These are phyloP conservation scores for Drosophila ezoana DNA, from an alignment of 2,888 invertebrate species.

Conservation along the genomic window DNA sequence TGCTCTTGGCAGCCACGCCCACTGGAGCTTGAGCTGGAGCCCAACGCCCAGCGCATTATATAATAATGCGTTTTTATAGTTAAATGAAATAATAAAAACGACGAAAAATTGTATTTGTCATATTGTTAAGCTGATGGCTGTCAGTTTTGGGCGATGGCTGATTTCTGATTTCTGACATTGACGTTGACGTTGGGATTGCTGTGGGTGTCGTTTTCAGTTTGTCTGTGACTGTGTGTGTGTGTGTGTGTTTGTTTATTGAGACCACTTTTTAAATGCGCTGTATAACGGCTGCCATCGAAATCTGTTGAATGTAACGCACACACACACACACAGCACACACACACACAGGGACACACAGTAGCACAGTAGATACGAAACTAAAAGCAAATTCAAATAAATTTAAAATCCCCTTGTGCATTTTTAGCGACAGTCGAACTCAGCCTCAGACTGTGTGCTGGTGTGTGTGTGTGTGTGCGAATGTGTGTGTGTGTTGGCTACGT, in stretches of 20 bases:
- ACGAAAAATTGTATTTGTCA: slow-evolving; percentile 80
- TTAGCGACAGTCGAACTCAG: slow-evolving; percentile 66
- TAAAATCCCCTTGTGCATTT: slow-evolving; percentile 79
- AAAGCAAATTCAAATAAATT: slow-evolving; percentile 82
- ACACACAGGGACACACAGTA: slow-evolving; percentile 22
- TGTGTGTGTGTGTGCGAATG: slow-evolving; percentile 2
- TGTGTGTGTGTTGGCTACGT: slow-evolving; percentile 54
- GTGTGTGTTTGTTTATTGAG: slow-evolving; percentile 63
- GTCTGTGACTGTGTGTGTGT: slow-evolving; percentile 18
- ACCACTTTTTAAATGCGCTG: slow-evolving; percentile 76
- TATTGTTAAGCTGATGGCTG: slow-evolving; percentile 79
- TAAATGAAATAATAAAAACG: slow-evolving; percentile 71
- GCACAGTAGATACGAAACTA: slow-evolving; percentile 62
- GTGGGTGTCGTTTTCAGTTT: slow-evolving; percentile 35
- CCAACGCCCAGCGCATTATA: slow-evolving; percentile 70
- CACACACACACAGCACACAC: slow-evolving; percentile 27
- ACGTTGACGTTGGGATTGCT: slow-evolving; percentile 30
- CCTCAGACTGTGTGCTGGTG: slow-evolving; percentile 37
- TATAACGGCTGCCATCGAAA: slow-evolving; percentile 79
- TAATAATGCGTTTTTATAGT: slow-evolving; percentile 75
- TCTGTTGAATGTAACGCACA: slow-evolving; percentile 71
- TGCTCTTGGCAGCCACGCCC: slow-evolving; percentile 50
- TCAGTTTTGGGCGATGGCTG: slow-evolving; percentile 56
- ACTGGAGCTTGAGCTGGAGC: not conserved
- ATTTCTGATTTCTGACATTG: slow-evolving; percentile 46